These are phyloP conservation scores for Pseudoips prasinana DNA, from an alignment of 2,888 invertebrate species.

Conservation along the genomic window DNA sequence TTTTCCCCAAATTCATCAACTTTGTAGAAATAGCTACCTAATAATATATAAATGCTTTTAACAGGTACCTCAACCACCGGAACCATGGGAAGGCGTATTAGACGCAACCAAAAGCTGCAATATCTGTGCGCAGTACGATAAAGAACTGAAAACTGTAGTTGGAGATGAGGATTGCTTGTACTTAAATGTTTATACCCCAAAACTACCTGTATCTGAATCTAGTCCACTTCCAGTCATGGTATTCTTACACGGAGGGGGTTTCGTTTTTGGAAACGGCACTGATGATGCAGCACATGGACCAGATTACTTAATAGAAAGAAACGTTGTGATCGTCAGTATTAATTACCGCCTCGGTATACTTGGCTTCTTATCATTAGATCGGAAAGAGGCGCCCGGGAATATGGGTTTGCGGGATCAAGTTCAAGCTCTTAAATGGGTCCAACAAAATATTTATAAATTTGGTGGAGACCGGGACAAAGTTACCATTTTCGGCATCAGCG, in stretches of 20 bases:
- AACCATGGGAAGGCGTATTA: slow-evolving; percentile 82
- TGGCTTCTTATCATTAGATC: slow-evolving; percentile 63
- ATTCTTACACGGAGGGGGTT: slow-evolving; percentile 73
- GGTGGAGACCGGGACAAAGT: slow-evolving; percentile 74
- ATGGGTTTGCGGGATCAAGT: slow-evolving; percentile 79
- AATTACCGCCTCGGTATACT: slow-evolving; percentile 73
- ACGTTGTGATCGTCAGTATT: slow-evolving; percentile 64
- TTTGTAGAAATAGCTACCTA: too few species aligned
- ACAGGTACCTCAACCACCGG: slow-evolving; percentile 61
- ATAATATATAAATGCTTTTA: too few species aligned
- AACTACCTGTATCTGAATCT: slow-evolving; percentile 41
- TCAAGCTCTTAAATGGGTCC: slow-evolving; percentile 77
- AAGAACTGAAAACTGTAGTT: slow-evolving; percentile 69
- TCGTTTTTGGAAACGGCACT: slow-evolving; percentile 67
- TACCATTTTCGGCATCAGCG: slow-evolving; percentile 78
- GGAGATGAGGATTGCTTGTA: slow-evolving; percentile 85
- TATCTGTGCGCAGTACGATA: slow-evolving; percentile 84
- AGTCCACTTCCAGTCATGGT: slow-evolving; percentile 66
- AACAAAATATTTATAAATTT: slow-evolving; percentile 70
- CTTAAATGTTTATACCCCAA: slow-evolving; percentile 85
- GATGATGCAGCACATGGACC: slow-evolving; percentile 62
- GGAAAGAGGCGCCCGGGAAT: slow-evolving; percentile 71
- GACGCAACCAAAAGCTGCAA: slow-evolving; percentile 84
- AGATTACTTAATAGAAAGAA: slow-evolving; percentile 66
- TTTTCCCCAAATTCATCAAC: too few species aligned